Percentiles rank a stretch among this genome's conserved stretches.
Evolutionary conservation across 2,888 invertebrate genomes (phyloP).

Genomic region (Poecilobothrus nobilitatus): DNA sequence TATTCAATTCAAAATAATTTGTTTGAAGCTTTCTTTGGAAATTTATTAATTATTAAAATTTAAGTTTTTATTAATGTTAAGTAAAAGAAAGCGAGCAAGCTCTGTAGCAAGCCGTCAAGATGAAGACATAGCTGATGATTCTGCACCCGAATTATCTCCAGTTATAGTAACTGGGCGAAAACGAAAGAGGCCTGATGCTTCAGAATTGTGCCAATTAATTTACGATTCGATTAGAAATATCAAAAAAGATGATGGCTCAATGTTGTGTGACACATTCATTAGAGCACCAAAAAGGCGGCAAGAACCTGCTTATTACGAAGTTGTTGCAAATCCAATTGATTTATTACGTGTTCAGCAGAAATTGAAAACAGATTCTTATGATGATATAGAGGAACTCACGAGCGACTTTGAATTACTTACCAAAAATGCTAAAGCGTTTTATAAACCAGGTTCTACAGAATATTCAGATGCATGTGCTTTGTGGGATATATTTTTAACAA

Average conservation of each 20-base stretch:
- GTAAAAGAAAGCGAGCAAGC: slow-evolving; percentile 72
- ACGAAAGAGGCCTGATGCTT: slow-evolving; percentile 66
- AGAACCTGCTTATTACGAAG: slow-evolving; percentile 84
- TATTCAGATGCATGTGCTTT: slow-evolving; percentile 83
- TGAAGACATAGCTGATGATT: slow-evolving; percentile 65
- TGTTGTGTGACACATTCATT: slow-evolving; percentile 90
- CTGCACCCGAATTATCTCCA: slow-evolving; percentile 43
- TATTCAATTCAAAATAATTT: background rate
- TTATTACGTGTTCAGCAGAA: slow-evolving; percentile 89
- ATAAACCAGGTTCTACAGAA: slow-evolving; percentile 76
- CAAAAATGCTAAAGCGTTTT: slow-evolving; percentile 91
- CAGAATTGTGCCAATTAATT: slow-evolving; percentile 81
- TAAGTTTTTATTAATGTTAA: slow-evolving; percentile 47
- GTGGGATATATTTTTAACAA: slow-evolving; percentile 68
- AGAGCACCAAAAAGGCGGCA: slow-evolving; percentile 88
- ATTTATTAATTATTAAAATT: background rate
- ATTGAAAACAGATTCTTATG: slow-evolving; percentile 93
- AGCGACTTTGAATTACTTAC: slow-evolving; percentile 85
- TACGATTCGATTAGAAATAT: slow-evolving; percentile 85
- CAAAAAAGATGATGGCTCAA: slow-evolving; percentile 84
- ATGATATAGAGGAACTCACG: slow-evolving; percentile 83
- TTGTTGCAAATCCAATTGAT: slow-evolving; percentile 91
- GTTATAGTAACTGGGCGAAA: slow-evolving; percentile 47
- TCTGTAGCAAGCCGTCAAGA: slow-evolving; percentile 70
- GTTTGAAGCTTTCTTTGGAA: background rate